Percentiles rank a stretch among this genome's conserved stretches.
Conservation (phyloP, 2,888 invertebrate genomes). For the Drosophila fungiperda region DNA sequence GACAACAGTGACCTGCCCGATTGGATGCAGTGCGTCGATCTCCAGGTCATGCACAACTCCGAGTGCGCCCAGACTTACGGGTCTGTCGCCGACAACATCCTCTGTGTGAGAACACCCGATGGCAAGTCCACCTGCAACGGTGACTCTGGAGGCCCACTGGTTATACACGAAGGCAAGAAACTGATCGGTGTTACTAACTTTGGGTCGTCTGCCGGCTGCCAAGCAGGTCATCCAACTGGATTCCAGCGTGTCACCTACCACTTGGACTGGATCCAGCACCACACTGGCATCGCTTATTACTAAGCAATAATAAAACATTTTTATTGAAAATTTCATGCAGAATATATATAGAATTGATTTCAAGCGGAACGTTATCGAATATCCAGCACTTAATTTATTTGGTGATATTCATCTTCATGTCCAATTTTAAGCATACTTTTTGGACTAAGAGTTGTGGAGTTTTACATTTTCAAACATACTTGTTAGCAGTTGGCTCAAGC, state of each 20-base stretch:
- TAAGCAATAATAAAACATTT: too few species aligned
- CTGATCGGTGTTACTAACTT: too few species aligned
- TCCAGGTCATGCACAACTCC: conserved; percentile 80
- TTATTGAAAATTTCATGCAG: too few species aligned
- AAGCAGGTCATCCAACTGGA: conserved; percentile 64
- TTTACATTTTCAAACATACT: too few species aligned
- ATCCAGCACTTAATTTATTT: neutral
- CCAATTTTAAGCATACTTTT: too few species aligned
- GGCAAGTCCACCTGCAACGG: conserved; percentile 74
- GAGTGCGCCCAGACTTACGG: conserved; percentile 67
- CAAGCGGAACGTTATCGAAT: neutral
- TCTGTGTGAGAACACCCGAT: too few species aligned
- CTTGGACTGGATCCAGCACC: conserved; percentile 69
- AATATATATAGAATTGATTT: neutral
- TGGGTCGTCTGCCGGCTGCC: conserved; percentile 57
- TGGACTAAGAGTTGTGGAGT: too few species aligned
- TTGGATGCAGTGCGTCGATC: conserved; percentile 81
- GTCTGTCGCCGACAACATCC: conserved; percentile 36
- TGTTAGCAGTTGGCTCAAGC: too few species aligned
- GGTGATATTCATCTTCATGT: too few species aligned
- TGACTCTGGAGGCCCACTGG: conserved; percentile 82
- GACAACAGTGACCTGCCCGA: conserved; percentile 58
- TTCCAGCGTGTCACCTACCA: conserved; percentile 72
- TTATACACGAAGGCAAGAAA: conserved; percentile 50
- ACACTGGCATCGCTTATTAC: conserved; percentile 66